phyloP scores from a whole-genome alignment of 2,888 invertebrate species.

The Gonocerus acuteangulatus region DNA sequence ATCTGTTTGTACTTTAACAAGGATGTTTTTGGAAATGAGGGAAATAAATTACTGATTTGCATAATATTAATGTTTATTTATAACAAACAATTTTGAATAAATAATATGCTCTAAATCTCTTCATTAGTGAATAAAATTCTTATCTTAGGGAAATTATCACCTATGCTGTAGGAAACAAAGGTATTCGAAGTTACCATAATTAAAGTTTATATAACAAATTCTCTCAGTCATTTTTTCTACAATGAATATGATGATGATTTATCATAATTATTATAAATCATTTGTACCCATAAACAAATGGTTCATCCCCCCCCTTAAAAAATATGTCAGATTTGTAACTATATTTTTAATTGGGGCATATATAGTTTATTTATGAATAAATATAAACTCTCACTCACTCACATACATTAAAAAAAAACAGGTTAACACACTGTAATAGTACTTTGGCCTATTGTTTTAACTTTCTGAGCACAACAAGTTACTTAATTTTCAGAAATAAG shows the following conservation, averaged over 20 bases:
- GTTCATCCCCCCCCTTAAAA: slow-evolving; percentile 15
- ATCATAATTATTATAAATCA: slow-evolving; percentile 9
- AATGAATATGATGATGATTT: slow-evolving; percentile 18
- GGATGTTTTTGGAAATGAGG: not conserved
- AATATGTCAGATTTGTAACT: slow-evolving; percentile 28
- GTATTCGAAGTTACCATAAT: slow-evolving; percentile 26
- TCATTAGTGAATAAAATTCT: slow-evolving; percentile 32
- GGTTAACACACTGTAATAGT: slow-evolving; percentile 29
- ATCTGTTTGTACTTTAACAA: no score
- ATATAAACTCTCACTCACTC: slow-evolving; percentile 20
- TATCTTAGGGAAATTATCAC: slow-evolving; percentile 32
- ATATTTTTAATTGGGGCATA: slow-evolving; percentile 20
- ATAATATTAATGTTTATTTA: slow-evolving; percentile 31
- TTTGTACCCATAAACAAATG: slow-evolving; percentile 19
- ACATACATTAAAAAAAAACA: slow-evolving; percentile 20
- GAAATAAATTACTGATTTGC: not conserved
- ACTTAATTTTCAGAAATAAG: slow-evolving; percentile 16
- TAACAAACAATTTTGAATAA: slow-evolving; percentile 36
- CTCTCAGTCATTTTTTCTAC: slow-evolving; percentile 24
- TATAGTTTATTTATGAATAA: slow-evolving; percentile 29
- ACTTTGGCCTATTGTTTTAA: slow-evolving; percentile 33
- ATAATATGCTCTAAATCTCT: slow-evolving; percentile 33
- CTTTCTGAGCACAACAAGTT: slow-evolving; percentile 30
- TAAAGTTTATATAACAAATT: slow-evolving; percentile 24
- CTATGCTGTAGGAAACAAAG: slow-evolving; percentile 33